These are phyloP conservation scores for Thaumatotibia leucotreta DNA, from an alignment of 1,140 invertebrate species.

Conservation along the genomic window DNA sequence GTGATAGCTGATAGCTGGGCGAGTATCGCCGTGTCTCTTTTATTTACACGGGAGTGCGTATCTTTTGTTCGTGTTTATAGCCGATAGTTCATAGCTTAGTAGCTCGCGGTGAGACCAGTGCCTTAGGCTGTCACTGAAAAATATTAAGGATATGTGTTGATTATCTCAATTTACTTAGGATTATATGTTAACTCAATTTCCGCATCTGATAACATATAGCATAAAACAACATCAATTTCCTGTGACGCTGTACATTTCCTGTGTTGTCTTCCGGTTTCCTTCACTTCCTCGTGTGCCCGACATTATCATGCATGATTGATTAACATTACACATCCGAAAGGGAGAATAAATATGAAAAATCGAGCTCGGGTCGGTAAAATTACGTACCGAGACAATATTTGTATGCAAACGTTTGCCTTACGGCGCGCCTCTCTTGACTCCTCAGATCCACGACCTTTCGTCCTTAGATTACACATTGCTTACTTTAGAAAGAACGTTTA, in stretches of 20 bases:
- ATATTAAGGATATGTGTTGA: too few relatives aligned
- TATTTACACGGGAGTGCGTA: too few relatives aligned
- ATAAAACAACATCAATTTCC: neutral
- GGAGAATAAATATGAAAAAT: neutral
- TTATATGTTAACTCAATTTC: neutral
- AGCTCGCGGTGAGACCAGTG: too few relatives aligned
- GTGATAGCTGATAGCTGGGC: too few relatives aligned
- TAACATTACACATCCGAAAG: neutral
- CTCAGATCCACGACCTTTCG: neutral
- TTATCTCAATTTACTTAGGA: too few relatives aligned
- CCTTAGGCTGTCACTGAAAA: too few relatives aligned
- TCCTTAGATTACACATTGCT: too few relatives aligned
- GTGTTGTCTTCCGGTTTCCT: neutral
- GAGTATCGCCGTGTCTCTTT: too few relatives aligned
- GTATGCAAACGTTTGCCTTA: conserved; percentile 9
- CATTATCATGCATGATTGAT: conserved; percentile 1
- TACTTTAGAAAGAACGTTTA: too few relatives aligned
- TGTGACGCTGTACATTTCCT: neutral
- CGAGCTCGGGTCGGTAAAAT: neutral
- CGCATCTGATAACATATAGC: neutral
- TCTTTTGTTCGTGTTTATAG: too few relatives aligned
- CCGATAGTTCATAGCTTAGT: too few relatives aligned
- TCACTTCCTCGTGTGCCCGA: neutral
- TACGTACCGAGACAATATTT: conserved; percentile 6
- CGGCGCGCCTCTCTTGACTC: neutral